phyloP scores from a whole-genome alignment of 1,140 invertebrate species.

The Drosophila paulistorum region DNA sequence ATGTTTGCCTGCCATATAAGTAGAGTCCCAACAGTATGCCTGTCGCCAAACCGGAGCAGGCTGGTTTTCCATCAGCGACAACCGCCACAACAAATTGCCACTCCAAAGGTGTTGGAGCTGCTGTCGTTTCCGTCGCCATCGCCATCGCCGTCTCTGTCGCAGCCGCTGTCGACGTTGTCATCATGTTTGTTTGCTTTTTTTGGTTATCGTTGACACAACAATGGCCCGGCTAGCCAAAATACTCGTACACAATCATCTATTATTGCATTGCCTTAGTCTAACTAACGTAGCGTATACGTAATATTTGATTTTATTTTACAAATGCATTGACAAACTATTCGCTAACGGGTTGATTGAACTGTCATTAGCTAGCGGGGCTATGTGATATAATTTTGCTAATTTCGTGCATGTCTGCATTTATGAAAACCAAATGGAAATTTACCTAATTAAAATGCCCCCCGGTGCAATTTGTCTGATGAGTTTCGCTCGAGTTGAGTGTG shows the following conservation, averaged over 20 bases:
- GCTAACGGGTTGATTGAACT: slow-evolving; percentile 70
- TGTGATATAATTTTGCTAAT: slow-evolving; percentile 71
- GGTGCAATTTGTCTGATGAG: slow-evolving; percentile 43
- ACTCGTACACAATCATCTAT: background rate
- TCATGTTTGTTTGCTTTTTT: slow-evolving; percentile 65
- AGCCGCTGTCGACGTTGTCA: slow-evolving; percentile 18
- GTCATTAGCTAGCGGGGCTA: slow-evolving; percentile 65
- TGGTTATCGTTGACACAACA: slow-evolving; percentile 75
- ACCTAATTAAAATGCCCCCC: slow-evolving; percentile 72
- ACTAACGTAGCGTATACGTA: slow-evolving; percentile 70
- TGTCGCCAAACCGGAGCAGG: slow-evolving; percentile 70
- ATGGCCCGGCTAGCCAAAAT: slow-evolving; percentile 43
- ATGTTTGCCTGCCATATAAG: slow-evolving; percentile 29
- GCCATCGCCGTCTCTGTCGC: slow-evolving; percentile 11
- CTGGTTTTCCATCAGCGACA: slow-evolving; percentile 20
- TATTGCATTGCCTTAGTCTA: slow-evolving; percentile 2
- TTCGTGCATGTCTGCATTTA: slow-evolving; percentile 68
- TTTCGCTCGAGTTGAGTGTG: slow-evolving; percentile 1
- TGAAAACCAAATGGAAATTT: slow-evolving; percentile 62
- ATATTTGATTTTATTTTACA: slow-evolving; percentile 76
- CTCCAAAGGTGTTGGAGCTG: slow-evolving; percentile 76
- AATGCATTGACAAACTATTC: slow-evolving; percentile 53
- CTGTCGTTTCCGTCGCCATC: slow-evolving; percentile 53
- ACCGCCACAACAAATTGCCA: slow-evolving; percentile 76
- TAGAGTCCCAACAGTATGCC: slow-evolving; percentile 48